These are phyloP conservation scores for Pemphigus obesinymphae DNA, from an alignment of 1,140 invertebrate species.

Conservation along the genomic window DNA sequence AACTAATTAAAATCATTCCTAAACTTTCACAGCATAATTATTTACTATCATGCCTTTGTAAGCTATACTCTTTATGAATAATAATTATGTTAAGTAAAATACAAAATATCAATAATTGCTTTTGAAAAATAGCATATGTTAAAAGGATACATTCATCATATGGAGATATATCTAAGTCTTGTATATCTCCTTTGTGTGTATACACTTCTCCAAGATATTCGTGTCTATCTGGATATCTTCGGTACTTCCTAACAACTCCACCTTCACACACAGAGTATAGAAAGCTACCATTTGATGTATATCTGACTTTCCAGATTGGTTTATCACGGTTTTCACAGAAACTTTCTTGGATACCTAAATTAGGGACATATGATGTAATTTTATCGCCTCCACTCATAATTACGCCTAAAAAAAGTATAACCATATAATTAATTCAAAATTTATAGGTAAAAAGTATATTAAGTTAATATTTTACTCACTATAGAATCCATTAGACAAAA, in stretches of 20 bases:
- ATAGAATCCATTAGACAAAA: conserved; percentile 52
- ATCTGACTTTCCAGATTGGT: conserved; percentile 54
- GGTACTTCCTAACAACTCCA: conserved; percentile 53
- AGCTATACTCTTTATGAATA: too few species aligned
- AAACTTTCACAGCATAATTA: too few species aligned
- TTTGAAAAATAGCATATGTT: not conserved
- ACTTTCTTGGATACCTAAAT: conserved; percentile 53
- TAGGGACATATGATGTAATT: conserved; percentile 54
- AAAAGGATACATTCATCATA: conserved; percentile 58
- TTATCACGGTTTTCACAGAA: conserved; percentile 52
- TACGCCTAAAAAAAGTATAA: conserved; percentile 49
- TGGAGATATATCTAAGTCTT: conserved; percentile 56
- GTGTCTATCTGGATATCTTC: conserved; percentile 55
- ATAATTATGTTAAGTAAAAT: too few species aligned
- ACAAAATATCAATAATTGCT: too few species aligned
- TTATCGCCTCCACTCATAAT: conserved; percentile 55
- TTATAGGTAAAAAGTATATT: not conserved
- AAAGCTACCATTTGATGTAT: conserved; percentile 55
- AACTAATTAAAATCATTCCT: too few species aligned
- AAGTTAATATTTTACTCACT: conserved; percentile 48
- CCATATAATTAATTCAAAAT: too few species aligned
- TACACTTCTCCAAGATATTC: conserved; percentile 55
- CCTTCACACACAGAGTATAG: conserved; percentile 55
- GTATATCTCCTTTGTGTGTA: conserved; percentile 54
- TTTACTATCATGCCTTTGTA: too few species aligned